Evolutionary conservation across 2,113 vertebrate species (phyloP), one percentile per base, ranked within the genome.

Genomic region (Micronycteris hirsuta): DNA sequence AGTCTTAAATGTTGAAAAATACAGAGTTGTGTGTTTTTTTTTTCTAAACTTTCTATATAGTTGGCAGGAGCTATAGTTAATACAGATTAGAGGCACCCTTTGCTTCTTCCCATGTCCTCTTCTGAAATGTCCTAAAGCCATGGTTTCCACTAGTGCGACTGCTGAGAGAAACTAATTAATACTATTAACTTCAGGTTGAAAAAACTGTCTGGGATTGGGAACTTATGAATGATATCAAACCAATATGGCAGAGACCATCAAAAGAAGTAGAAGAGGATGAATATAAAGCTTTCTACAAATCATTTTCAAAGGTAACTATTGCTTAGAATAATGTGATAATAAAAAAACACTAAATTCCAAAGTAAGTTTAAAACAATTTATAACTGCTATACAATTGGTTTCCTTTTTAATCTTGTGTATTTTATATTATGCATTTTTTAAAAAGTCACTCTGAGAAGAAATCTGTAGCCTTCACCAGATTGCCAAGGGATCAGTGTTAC

Each of bases 181-280:
- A 13, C 43, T 86, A 3, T 96, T 96, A 4, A 95, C 65, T 93
- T 6, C 93, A 99, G 99, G 99, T 99, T 96, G 99, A 99, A 97
- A 99, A 99, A 98, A 99, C 99, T 5, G 99, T 99, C 87, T 99
- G 99, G 99, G 99, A 99, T 65, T 99, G 99, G 99, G 99, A 99
- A 93, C 99, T 99, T 78, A 99, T 99, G 99, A 99, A 99, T 96
- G 99, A 99, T 77, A 99, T 99, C 96, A 99, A 99, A 98, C 99
- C 99, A 12, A 99, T 99, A 98, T 99, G 99, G 99, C 99, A 99
- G 98, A 99, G 99, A 96, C 99, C 98, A 20, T 99, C 99, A 15
- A 99, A 99, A 97, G 99, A 99, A 97, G 99, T 99, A 52, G 99
- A 99, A 97, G 99, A 99, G 16, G 99, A 99, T 38, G 99, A 99